Evolutionary conservation across 2,888 invertebrate species (phyloP).

Genomic region (Patella caerulea): DNA sequence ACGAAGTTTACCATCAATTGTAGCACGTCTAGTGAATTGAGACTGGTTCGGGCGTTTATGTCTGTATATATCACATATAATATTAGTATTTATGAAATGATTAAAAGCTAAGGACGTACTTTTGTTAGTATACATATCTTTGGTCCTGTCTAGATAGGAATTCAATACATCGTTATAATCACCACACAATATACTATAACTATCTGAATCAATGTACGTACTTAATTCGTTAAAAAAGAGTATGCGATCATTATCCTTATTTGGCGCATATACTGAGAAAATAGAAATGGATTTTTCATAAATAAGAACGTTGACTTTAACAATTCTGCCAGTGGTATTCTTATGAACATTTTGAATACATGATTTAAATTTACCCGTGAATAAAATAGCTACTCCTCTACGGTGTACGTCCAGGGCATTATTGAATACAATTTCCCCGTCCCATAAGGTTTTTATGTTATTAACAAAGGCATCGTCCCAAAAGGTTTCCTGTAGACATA

Average conservation of each 20-base stretch:
- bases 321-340: conserved; percentile 16
- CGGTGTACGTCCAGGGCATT: background rate
- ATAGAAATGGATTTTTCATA: conserved; percentile 14
- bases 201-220: background rate
- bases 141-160: background rate
- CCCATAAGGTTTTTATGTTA: background rate
- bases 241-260: conserved; percentile 10
- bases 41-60: background rate
- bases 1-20: too few species aligned
- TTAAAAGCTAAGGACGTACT: background rate
- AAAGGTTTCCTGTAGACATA: conserved; percentile 17
- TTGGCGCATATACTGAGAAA: conserved; percentile 24
- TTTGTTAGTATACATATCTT: background rate
- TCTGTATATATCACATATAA: background rate
- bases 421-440: conserved; percentile 6
- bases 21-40: too few species aligned
- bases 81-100: background rate
- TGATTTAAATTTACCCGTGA: background rate
- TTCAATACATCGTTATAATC: background rate
- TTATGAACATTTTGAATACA: background rate
- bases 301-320: conserved; percentile 9
- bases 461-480: conserved; percentile 4
- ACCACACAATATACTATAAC: background rate
- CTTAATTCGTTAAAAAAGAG: conserved; percentile 6
- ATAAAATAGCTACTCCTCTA: conserved; percentile 19